Conservation (phyloP, 2,113 vertebrate species). For the Malurus elegans region DNA sequence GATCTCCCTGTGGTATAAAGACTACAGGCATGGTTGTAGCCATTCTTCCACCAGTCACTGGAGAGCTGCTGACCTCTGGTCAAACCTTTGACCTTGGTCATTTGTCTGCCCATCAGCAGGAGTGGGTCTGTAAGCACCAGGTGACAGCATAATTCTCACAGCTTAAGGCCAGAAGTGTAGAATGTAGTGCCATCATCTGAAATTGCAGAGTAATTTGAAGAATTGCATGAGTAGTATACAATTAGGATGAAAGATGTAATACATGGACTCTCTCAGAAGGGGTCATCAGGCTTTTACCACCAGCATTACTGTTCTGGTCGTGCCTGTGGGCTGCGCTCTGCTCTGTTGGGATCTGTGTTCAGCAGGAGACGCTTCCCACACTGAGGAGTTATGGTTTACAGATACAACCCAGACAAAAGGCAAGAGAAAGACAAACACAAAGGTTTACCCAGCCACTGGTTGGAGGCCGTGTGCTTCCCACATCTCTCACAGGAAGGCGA, state of each 20-base stretch:
- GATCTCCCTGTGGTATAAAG: neutral
- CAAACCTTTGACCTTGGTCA: neutral
- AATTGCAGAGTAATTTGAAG: neutral
- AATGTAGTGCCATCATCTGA: neutral
- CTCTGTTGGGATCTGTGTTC: neutral
- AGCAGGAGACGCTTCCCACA: slow-evolving; percentile 23
- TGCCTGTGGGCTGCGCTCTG: neutral
- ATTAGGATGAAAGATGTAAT: neutral
- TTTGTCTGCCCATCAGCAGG: neutral
- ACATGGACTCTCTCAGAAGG: neutral
- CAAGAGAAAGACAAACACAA: slow-evolving; percentile 9
- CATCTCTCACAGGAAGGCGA: neutral
- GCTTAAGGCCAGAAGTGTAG: neutral
- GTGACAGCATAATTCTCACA: neutral
- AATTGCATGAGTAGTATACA: neutral
- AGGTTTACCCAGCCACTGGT: neutral
- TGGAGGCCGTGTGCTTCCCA: neutral
- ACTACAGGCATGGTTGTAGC: neutral
- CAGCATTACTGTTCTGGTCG: neutral
- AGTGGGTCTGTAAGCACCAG: neutral
- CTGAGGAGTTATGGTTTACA: slow-evolving; percentile 24
- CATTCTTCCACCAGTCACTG: neutral
- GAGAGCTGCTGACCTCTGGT: neutral
- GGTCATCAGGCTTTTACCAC: neutral
- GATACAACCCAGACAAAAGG: slow-evolving; percentile 39